Evolutionary conservation across 2,888 invertebrate species (phyloP), one percentile per base, ranked within the genome.

Genomic region (Notodonta ziczac): DNA sequence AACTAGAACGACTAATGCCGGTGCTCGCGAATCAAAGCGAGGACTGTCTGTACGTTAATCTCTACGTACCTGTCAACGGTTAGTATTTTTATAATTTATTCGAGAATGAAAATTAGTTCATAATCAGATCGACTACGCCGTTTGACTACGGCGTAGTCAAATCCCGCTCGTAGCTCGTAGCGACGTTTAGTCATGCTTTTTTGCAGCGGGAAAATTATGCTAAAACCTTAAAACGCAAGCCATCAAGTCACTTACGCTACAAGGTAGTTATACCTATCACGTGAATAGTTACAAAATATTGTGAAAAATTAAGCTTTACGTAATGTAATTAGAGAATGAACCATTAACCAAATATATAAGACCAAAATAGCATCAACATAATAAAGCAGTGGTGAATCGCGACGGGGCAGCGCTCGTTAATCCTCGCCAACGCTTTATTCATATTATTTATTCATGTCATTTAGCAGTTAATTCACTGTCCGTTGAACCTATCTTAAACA

Each of bases 1-100:
- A 98, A 87, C 95, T 99, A 66, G 97, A 97, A 83, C 96, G 97
- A 69, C 94, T 99, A 75, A 91, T 97, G 77, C 97, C 98, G 16
- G 94, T 97, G 74, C 95, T 99, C 64, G 96, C 96, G 81, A 98
- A 98, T 87, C 98, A 99, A 94, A 98, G 97, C 89, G 99, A 99
- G 94, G 99, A 99, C 94, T 99, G 99, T 89, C 96, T 99, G 79
- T 98, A 98, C 90, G 96, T 99, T 86, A 99, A 99, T 94, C 96
- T 99, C 76, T 99, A 98, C 94, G 98, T 98, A 72, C 99, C 99
- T 69, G 95, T 97, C 79, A 95, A 82, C 72, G 91, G 91, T 91
- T 52, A 81, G 77, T 53, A 46, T 50, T 63, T n/a, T n/a, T 62
- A 42, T 5, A 0, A n/a, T 50, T 50, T 9, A 52, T 32, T 5